Evolutionary conservation across 53 echinoderm and acorn worm genomes (phyloP), one percentile per base, ranked within the genome.

Genomic region (Holothuria scabra): DNA sequence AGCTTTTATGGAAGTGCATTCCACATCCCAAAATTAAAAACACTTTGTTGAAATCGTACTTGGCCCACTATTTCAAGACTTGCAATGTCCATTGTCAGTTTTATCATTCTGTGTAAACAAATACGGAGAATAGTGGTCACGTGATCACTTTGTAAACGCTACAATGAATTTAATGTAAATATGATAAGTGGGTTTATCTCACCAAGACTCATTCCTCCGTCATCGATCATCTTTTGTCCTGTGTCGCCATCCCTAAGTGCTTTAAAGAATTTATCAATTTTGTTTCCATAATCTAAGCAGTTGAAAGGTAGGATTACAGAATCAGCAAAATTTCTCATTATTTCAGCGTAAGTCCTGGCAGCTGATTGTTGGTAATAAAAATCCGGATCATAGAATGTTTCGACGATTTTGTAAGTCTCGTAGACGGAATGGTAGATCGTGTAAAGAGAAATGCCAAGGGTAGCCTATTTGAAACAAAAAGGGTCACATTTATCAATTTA

Each of bases 371-470:
- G 92, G 79, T 88, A 94, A 26, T 33, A 74, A 85, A 97, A 97
- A 0, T 83, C 92, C 12, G 93, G 86, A 60, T 93, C 93, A 60
- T 91, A 93, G 83, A 59, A 90, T 0, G 71, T 58, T 2, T 88
- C 81, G 2, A 93, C 92, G 19, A 95, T 74, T 28, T 92, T 56
- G 75, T 85, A 95, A 0, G 95, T 93, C 79, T 93, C 95, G 64
- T 95, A 93, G 31, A 91, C 90, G 8, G 93, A 93, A 69, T 93
- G 91, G 66, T 93, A 95, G 65, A 87, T 86, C 4, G 91, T 93
- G 34, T 95, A 95, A 1, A 84, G 85, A 2, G 88, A 80, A 22
- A 91, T 83, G 21, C 59, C 78, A 16, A 62, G 46, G 55, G 69
- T 68, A 22, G 32, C 72, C 85, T 89, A 46, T 52, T 18, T 16